phyloP scores from a whole-genome alignment of 2,888 invertebrate genomes.

The Athetis lepigone region DNA sequence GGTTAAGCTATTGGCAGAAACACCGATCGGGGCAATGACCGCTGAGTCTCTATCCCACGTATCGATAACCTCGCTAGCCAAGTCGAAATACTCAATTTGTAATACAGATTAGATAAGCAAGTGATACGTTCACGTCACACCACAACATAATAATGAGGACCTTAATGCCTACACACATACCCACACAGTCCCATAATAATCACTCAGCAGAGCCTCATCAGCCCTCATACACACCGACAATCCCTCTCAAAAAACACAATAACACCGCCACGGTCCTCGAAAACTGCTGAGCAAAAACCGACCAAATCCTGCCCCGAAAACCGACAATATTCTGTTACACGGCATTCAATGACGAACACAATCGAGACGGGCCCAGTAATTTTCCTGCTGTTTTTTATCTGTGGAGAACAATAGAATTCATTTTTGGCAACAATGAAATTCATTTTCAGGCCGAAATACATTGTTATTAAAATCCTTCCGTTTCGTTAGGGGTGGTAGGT shows the following conservation, averaged over 20 bases:
- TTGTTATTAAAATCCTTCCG: slow-evolving; percentile 82
- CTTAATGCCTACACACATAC: too few relatives aligned
- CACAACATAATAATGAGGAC: too few relatives aligned
- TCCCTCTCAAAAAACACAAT: slow-evolving; percentile 51
- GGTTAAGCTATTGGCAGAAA: too few relatives aligned
- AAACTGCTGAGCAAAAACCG: slow-evolving; percentile 60
- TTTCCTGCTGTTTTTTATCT: slow-evolving; percentile 88
- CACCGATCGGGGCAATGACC: too few relatives aligned
- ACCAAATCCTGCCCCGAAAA: slow-evolving; percentile 65
- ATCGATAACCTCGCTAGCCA: too few relatives aligned
- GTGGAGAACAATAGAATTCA: slow-evolving; percentile 84
- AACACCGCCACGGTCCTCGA: slow-evolving; percentile 36
- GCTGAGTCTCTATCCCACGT: too few relatives aligned
- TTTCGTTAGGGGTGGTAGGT: slow-evolving; percentile 35
- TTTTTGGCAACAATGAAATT: slow-evolving; percentile 86
- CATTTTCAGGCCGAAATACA: slow-evolving; percentile 84
- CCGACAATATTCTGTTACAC: slow-evolving; percentile 80
- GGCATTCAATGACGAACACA: slow-evolving; percentile 81
- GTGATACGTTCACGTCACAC: too few relatives aligned
- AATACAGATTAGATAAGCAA: too few relatives aligned
- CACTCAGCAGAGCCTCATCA: slow-evolving; percentile 16
- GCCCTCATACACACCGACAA: slow-evolving; percentile 30
- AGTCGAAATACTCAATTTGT: too few relatives aligned
- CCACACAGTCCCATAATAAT: slow-evolving; percentile 11
- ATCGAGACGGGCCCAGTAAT: slow-evolving; percentile 81